These are phyloP conservation scores for Caenorhabditis sinica DNA, from an alignment of 2,888 invertebrate genomes.

Conservation along the genomic window DNA sequence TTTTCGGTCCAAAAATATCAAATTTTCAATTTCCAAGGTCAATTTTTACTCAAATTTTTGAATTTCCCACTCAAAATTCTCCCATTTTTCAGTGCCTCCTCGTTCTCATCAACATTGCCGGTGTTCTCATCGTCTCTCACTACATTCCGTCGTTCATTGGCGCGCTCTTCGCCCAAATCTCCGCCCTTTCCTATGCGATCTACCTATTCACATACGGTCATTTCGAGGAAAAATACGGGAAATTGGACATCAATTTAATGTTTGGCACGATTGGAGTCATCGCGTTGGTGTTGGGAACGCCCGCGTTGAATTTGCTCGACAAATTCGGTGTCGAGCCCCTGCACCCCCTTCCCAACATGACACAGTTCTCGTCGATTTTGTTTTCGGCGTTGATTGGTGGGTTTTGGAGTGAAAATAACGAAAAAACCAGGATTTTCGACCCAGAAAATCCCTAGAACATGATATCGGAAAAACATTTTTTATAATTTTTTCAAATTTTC, in stretches of 20 bases:
- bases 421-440: not conserved
- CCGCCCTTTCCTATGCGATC: conserved; percentile 91
- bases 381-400: conserved; percentile 69
- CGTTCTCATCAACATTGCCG: conserved; percentile 79
- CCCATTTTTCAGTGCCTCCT: conserved; percentile 71
- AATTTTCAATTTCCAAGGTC: conserved; percentile 88
- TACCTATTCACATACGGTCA: conserved; percentile 91
- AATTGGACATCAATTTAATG: conserved; percentile 95
- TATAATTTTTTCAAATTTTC: too few species aligned
- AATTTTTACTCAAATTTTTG: conserved; percentile 25
- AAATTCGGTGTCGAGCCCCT: conserved; percentile 90
- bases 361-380: conserved; percentile 87
- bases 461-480: too few species aligned
- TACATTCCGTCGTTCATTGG: conserved; percentile 77
- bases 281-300: conserved; percentile 92
- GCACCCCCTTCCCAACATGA: conserved; percentile 89
- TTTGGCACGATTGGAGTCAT: conserved; percentile 97
- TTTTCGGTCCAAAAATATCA: too few species aligned
- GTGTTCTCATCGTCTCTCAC: conserved; percentile 80
- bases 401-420: too few species aligned
- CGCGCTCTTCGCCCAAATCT: conserved; percentile 76
- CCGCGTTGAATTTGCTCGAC: conserved; percentile 92
- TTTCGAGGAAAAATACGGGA: conserved; percentile 93
- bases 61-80: not conserved
- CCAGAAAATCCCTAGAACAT: too few species aligned